Conservation (phyloP, 2,888 invertebrate species). For the Caenorhabditis sp. region DNA sequence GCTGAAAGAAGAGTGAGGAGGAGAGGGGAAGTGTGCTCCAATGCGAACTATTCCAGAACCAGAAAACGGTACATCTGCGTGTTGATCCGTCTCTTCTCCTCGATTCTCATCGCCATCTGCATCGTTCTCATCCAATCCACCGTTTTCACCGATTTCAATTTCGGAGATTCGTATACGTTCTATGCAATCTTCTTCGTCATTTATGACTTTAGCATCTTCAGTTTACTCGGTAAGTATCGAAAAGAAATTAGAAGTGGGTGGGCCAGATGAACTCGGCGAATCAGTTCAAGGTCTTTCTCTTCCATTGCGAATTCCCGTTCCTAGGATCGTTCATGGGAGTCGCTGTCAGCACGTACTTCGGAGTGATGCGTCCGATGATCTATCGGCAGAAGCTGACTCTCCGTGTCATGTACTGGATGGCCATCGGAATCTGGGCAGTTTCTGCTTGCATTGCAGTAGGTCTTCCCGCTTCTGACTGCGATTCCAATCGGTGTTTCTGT, state of each 20-base stretch:
- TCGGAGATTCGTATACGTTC: slow-evolving; percentile 15
- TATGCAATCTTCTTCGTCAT: slow-evolving; percentile 33
- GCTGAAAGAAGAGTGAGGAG: slow-evolving; percentile 20
- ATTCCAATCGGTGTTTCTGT: background rate
- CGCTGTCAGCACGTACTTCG: slow-evolving; percentile 31
- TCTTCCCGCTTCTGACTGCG: background rate
- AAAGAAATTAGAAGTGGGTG: no score
- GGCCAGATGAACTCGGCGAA: no score
- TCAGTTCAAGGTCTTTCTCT: background rate
- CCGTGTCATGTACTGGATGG: slow-evolving; percentile 24
- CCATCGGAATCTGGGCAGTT: slow-evolving; percentile 15
- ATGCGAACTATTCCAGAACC: slow-evolving; percentile 5
- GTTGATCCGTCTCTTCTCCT: slow-evolving; percentile 23
- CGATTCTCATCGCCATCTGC: slow-evolving; percentile 30
- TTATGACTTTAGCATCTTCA: slow-evolving; percentile 46
- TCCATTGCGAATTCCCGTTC: background rate
- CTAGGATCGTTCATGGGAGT: slow-evolving; percentile 42
- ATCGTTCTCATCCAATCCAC: slow-evolving; percentile 35
- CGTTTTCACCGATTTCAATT: background rate
- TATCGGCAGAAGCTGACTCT: slow-evolving; percentile 17
- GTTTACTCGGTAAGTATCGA: slow-evolving; percentile 17
- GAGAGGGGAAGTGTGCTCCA: background rate
- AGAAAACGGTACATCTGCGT: slow-evolving; percentile 28
- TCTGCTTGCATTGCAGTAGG: slow-evolving; percentile 9
- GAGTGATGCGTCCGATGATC: slow-evolving; percentile 31